These are phyloP conservation scores for Campopleginae sp. DNA, from an alignment of 2,888 invertebrate species.

Conservation along the genomic window DNA sequence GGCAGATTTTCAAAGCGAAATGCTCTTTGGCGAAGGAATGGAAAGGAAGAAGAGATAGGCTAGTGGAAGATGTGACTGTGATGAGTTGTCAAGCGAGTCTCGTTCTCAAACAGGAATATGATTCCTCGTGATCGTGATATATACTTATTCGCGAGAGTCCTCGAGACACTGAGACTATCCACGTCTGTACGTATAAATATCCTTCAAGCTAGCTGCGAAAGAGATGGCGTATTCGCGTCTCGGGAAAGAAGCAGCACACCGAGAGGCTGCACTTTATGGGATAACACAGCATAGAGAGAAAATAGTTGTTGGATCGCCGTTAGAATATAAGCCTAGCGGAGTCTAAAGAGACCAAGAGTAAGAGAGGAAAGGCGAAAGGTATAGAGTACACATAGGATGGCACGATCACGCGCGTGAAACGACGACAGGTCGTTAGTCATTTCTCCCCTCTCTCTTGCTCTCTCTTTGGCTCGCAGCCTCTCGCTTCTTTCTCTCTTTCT, in stretches of 20 bases:
- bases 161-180: not conserved
- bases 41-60: conserved; percentile 42
- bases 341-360: conserved; percentile 38
- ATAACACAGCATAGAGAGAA: conserved; percentile 21
- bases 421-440: conserved; percentile 69
- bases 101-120: conserved; percentile 55
- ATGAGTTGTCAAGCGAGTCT: conserved; percentile 62
- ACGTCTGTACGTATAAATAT: not conserved
- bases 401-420: conserved; percentile 60
- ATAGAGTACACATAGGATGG: conserved; percentile 43
- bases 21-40: conserved; percentile 38
- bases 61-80: conserved; percentile 44
- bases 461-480: conserved; percentile 15
- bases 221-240: conserved; percentile 34
- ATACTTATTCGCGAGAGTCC: conserved; percentile 33
- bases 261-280: conserved; percentile 38
- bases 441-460: conserved; percentile 45
- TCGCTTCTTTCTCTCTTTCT: conserved; percentile 22
- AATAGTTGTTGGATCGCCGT: conserved; percentile 40
- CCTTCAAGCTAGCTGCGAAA: not conserved
- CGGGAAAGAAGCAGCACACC: conserved; percentile 1
- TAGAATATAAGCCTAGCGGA: conserved; percentile 46
- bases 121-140: conserved; percentile 47
- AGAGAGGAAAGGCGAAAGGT: conserved; percentile 1
- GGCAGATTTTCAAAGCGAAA: conserved; percentile 57